Base-by-base conservation (phyloP, 2,113 vertebrate genomes). In the Siniperca chuatsi region DNA sequence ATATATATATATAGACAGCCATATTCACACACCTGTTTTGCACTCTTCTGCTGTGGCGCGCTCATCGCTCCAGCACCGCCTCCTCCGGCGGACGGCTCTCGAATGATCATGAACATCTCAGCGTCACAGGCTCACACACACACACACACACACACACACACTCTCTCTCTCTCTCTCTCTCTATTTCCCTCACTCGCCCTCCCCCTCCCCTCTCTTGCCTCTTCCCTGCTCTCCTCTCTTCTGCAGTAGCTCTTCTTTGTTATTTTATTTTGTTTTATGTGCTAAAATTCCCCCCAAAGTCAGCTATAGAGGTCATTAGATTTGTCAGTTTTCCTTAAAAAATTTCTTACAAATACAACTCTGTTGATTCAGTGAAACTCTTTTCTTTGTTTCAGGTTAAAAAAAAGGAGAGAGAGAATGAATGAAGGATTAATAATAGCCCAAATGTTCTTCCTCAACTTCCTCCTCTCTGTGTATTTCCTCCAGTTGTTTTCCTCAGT, bases 101-200 rank as follows among this genome's bases (percentile, higher is more conserved):
- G 94, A 96, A 95, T 96, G 90, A 96, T 88, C 95, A 96, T 95
- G 92, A 96, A 96, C 96, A 96, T 96, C 86, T 82, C 84, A 58
- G 82, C 83, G 87, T 80, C 87, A 79, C 87, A 69, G 85, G 65
- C 88, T 87, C 89, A 68, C 82, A 21, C 83, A 25, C 87, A 2
- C 42, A 44, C 8, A 44, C 8, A 44, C 42, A 44, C 42, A 44
- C 35, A 37, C 35, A 44, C 8, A 44, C 8, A 44, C 42, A 44
- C 42, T 9, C 42, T 42, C 9, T 42, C 42, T 42, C 69, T 55
- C 81, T 20, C 86, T 48, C 90, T 67, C 89, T 50, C 79, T 74
- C 89, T 2, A 70, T 67, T 21, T 6, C 77, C 58, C 46, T 13
- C 46, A 11, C 89, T 85, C 85, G 57, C 92, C 75, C 89, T 89